Base-by-base conservation (phyloP, 92 coral and sea anemone genomes). In the Porites evermanni region DNA sequence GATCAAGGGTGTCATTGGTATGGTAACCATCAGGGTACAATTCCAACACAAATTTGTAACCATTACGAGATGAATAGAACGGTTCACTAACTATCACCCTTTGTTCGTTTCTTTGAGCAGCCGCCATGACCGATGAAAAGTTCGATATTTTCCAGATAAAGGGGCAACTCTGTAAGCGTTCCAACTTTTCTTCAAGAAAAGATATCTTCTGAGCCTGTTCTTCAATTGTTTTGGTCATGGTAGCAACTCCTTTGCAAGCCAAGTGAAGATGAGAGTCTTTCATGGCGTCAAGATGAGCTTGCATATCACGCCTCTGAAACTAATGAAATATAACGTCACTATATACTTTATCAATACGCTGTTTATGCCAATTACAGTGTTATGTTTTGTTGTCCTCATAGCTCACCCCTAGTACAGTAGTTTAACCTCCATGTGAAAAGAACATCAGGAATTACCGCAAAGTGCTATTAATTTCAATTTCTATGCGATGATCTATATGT, bases 111-210 rank as follows among this genome's bases (percentile, higher is more conserved):
- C 68, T 29, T 53, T 67, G 71, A 61, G 88, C 88, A 65, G 81
- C 82, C 5, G 68, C 52, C 88, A 85, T 26, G 54, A 67, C 69
- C 1, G 44, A 66, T 4, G 68, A 13, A 77, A 85, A 85, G 82
- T 85, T 78, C 59, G 84, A 12, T 64, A 85, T 77, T 85, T 85
- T 85, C 88, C 88, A 85, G 1, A 85, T 60, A 56, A 85, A 85
- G 23, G 88, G 88, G 1, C 84, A 67, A 85, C 66, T 67, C 61
- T 85, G 80, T 2, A 75, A n/a, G 20, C 77, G 88, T 68, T 67
- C 50, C 32, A 77, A 17, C 64, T 85, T 85, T 65, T 9, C 80
- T 83, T 74, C 80, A 7, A 83, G 71, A 52, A 32, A 72, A 6
- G 24, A 21, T 23, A 83, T 83, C 16, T 75, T 63, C 53, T 83